A percentile compares a stretch with the other conserved stretches of the same genome.
These are phyloP conservation scores for Choristoneura rosaceana DNA, from an alignment of 2,888 invertebrate genomes.

Conservation along the genomic window DNA sequence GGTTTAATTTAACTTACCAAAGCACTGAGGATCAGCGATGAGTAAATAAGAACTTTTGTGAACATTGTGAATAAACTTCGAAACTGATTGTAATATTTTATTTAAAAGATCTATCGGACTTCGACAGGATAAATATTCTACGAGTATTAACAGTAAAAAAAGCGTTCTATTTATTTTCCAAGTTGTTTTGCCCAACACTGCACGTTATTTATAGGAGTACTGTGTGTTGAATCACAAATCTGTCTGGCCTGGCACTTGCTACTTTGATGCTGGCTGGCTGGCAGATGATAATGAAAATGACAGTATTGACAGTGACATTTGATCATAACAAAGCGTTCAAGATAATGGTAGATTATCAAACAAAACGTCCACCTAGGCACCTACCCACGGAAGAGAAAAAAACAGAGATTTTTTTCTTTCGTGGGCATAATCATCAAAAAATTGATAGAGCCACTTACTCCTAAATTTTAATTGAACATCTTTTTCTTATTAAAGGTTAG, in stretches of 20 bases:
- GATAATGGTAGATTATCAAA: too few relatives aligned
- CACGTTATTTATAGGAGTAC: not conserved
- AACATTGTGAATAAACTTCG: slow-evolving; percentile 14
- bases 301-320: not conserved
- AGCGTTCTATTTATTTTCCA: not conserved
- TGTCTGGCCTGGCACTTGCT: too few relatives aligned
- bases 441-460: too few relatives aligned
- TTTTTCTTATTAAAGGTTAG: too few relatives aligned
- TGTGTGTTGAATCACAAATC: too few relatives aligned
- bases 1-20: slow-evolving; percentile 30
- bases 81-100: not conserved
- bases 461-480: too few relatives aligned
- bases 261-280: not conserved
- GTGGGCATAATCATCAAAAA: too few relatives aligned
- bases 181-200: not conserved
- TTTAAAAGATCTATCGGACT: not conserved
- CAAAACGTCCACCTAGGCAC: too few relatives aligned
- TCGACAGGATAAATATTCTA: not conserved
- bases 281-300: not conserved
- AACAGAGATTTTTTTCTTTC: too few relatives aligned
- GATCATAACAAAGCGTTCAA: not conserved
- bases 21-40: slow-evolving; percentile 10
- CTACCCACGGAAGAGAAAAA: too few relatives aligned
- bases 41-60: slow-evolving; percentile 15
- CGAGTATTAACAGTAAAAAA: not conserved